A percentile compares a stretch with the other conserved stretches of the same genome.
Evolutionary conservation across 2,888 invertebrate species (phyloP).

Genomic region (Cephonodes hylas): DNA sequence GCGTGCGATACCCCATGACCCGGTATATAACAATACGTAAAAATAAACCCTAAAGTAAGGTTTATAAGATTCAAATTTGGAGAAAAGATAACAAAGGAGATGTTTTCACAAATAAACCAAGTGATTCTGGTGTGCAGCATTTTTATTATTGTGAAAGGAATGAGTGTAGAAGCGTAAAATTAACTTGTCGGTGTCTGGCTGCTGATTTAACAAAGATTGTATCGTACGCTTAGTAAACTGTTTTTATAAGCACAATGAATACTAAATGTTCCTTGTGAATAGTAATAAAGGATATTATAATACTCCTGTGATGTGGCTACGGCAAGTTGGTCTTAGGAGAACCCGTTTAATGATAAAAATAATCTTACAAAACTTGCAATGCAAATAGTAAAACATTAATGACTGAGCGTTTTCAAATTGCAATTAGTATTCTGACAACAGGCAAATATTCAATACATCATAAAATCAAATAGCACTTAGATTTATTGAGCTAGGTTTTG

Average conservation of each 20-base stretch:
- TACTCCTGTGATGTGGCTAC: background rate
- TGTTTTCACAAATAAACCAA: conserved; percentile 40
- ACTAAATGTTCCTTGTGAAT: background rate
- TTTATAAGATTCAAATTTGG: conserved; percentile 21
- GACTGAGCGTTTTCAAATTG: background rate
- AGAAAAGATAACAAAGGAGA: conserved; percentile 20
- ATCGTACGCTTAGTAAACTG: background rate
- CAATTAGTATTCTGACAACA: conserved; percentile 5
- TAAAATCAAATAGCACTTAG: background rate
- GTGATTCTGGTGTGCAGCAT: conserved; percentile 43
- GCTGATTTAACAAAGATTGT: conserved; percentile 12
- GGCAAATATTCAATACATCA: background rate
- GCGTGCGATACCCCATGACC: conserved; percentile 30
- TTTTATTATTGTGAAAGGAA: conserved; percentile 54
- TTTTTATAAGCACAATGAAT: background rate
- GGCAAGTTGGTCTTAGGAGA: background rate
- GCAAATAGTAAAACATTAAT: background rate
- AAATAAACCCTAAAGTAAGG: conserved; percentile 28
- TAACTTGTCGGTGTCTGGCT: conserved; percentile 39
- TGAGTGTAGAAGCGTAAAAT: conserved; percentile 51
- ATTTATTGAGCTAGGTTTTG: background rate
- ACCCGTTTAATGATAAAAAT: background rate
- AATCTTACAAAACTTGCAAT: background rate
- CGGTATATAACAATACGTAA: conserved; percentile 19
- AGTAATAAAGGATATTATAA: background rate